Evolutionary conservation across 1,140 invertebrate species (phyloP).

Genomic region (Lordiphosa clarofinis): DNA sequence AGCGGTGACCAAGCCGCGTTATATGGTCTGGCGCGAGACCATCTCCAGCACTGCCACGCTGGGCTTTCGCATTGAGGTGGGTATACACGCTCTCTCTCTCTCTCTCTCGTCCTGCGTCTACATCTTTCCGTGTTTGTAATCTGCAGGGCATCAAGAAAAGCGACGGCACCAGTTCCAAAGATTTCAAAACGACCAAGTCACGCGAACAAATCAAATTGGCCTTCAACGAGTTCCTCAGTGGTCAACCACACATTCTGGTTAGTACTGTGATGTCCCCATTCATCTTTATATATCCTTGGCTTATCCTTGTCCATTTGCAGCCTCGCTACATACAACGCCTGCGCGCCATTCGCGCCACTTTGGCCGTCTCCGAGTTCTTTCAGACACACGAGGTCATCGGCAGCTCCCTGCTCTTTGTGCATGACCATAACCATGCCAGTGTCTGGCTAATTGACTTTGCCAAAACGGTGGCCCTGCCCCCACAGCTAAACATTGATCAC

Average conservation of each 20-base stretch:
- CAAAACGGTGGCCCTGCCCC: slow-evolving; percentile 92
- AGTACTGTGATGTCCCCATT: slow-evolving; percentile 72
- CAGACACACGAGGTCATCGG: slow-evolving; percentile 96
- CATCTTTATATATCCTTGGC: no score
- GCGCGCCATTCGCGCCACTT: slow-evolving; percentile 89
- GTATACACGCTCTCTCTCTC: no score
- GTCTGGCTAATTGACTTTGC: slow-evolving; percentile 99
- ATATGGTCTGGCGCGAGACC: slow-evolving; percentile 98
- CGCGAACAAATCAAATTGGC: slow-evolving; percentile 90
- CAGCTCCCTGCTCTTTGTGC: slow-evolving; percentile 96
- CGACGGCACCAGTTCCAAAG: slow-evolving; percentile 93
- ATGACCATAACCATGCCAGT: slow-evolving; percentile 91
- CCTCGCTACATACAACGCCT: slow-evolving; percentile 91
- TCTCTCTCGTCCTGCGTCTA: not conserved
- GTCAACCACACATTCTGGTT: slow-evolving; percentile 89
- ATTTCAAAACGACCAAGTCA: slow-evolving; percentile 97
- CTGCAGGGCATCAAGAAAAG: slow-evolving; percentile 89
- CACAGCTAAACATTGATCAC: slow-evolving; percentile 88
- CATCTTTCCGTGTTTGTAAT: not conserved
- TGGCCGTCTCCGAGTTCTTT: slow-evolving; percentile 94
- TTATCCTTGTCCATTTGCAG: slow-evolving; percentile 81
- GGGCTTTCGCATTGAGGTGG: slow-evolving; percentile 94
- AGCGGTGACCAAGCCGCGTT: slow-evolving; percentile 96
- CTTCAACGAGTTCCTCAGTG: slow-evolving; percentile 90
- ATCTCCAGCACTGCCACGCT: slow-evolving; percentile 97